These are phyloP conservation scores for Keiferia lycopersicella DNA, from an alignment of 2,888 invertebrate species.

Conservation along the genomic window DNA sequence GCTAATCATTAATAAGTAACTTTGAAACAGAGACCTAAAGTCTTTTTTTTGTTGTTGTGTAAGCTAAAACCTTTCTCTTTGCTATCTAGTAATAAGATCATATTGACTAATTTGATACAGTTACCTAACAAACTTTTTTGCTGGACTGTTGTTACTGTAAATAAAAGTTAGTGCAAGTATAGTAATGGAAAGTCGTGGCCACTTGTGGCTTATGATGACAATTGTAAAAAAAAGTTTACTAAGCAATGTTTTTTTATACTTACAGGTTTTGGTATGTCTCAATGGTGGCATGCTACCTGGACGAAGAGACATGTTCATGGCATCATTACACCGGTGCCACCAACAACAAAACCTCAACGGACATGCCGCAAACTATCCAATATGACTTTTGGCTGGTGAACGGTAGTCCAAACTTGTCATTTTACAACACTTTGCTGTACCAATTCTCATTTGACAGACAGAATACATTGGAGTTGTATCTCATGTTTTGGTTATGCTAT, in stretches of 20 bases:
- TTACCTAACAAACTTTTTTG: no score
- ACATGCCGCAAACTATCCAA: slow-evolving; percentile 66
- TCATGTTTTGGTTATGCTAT: slow-evolving; percentile 93
- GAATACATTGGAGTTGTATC: slow-evolving; percentile 94
- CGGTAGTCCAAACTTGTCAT: slow-evolving; percentile 94
- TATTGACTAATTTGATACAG: no score
- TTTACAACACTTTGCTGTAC: slow-evolving; percentile 93
- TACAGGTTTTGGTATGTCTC: slow-evolving; percentile 97
- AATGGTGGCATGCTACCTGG: slow-evolving; percentile 94
- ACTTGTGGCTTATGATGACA: no score
- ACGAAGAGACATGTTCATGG: slow-evolving; percentile 91
- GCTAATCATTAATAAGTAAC: no score
- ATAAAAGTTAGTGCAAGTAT: no score
- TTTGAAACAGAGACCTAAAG: no score
- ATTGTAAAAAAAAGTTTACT: not conserved
- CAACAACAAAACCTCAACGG: slow-evolving; percentile 60
- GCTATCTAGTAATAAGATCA: no score
- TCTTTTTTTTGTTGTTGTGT: no score
- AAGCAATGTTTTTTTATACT: slow-evolving; percentile 30
- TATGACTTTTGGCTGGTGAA: slow-evolving; percentile 99
- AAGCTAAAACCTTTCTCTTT: no score
- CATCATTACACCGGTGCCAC: slow-evolving; percentile 83
- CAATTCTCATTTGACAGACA: slow-evolving; percentile 98
- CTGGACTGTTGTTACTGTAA: no score
- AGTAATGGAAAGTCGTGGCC: no score